phyloP scores from a whole-genome alignment of 2,113 vertebrate genomes.

The Carassius gibelio region DNA sequence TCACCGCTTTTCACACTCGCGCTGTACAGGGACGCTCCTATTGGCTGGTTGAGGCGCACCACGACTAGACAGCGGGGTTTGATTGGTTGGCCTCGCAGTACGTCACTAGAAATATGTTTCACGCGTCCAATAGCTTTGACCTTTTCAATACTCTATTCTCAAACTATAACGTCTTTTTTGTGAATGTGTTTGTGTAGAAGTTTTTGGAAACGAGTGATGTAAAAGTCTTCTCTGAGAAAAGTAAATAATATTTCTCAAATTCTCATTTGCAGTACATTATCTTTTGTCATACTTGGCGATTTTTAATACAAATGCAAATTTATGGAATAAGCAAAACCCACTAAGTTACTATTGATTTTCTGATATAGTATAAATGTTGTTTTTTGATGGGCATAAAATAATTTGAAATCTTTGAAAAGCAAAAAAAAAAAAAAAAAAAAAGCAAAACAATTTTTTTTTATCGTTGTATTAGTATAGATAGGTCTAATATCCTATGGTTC shows the following conservation, averaged over 20 bases:
- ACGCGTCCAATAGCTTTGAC: background rate
- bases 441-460: too few relatives aligned
- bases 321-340: too few relatives aligned
- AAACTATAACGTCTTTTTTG: background rate
- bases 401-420: too few relatives aligned
- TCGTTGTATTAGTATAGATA: too few relatives aligned
- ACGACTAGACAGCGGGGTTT: constrained; percentile 35
- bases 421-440: too few relatives aligned
- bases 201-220: background rate
- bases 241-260: too few relatives aligned
- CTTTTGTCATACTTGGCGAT: too few relatives aligned
- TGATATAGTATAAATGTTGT: background rate
- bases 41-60: constrained; percentile 57
- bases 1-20: constrained; percentile 69
- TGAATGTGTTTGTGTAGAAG: background rate
- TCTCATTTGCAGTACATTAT: too few relatives aligned
- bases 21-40: constrained; percentile 40
- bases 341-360: too few relatives aligned
- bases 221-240: background rate
- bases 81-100: constrained; percentile 61
- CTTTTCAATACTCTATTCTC: background rate
- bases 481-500: too few relatives aligned
- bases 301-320: too few relatives aligned
- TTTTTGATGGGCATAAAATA: background rate
- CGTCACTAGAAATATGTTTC: constrained; percentile 44